Conservation (phyloP, 2,113 vertebrate species). For the Dryoscopus gambensis region DNA sequence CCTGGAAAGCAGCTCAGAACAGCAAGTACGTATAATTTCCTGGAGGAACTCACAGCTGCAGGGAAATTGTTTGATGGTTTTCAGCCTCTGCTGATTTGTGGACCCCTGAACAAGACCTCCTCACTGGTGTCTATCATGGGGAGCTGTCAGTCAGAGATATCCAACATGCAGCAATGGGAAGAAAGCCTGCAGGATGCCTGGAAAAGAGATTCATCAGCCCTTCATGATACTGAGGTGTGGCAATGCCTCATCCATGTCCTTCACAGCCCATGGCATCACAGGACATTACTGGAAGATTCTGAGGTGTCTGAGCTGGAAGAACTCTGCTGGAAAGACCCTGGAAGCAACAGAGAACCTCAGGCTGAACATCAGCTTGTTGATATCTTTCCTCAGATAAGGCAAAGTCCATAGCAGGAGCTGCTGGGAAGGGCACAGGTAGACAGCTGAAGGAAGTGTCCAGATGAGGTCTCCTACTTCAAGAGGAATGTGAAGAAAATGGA, state of each 20-base stretch:
- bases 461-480: background rate
- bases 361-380: background rate
- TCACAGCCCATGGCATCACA: background rate
- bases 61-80: background rate
- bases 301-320: background rate
- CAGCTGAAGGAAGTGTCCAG: background rate
- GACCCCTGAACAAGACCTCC: background rate
- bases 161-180: background rate
- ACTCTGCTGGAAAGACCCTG: background rate
- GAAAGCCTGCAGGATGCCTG: background rate
- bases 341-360: background rate
- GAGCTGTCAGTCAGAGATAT: background rate
- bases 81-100: background rate
- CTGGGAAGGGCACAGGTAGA: background rate
- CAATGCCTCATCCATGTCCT: background rate
- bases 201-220: background rate
- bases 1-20: background rate
- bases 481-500: background rate
- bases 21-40: background rate
- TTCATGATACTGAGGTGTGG: background rate
- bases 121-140: rapidly evolving
- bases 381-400: background rate
- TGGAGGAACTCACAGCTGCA: background rate
- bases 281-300: background rate
- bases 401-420: background rate